These are phyloP conservation scores for Napeogenes sylphis DNA, from an alignment of 2,888 invertebrate species.

Conservation along the genomic window DNA sequence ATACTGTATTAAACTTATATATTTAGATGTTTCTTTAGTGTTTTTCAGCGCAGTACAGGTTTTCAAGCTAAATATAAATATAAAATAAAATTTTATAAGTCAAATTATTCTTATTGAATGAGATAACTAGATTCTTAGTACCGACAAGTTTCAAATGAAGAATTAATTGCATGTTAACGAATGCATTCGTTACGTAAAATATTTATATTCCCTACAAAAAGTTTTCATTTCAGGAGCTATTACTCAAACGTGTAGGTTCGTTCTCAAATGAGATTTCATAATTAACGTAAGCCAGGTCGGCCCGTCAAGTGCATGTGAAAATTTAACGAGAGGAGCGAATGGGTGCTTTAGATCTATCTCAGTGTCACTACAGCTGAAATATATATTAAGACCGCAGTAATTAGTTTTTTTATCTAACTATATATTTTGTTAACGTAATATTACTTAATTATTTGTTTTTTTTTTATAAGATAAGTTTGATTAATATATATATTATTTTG, in stretches of 20 bases:
- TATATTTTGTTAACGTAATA: too few species aligned
- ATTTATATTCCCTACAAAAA: conserved; percentile 53
- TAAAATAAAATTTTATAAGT: too few species aligned
- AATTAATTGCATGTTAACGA: conserved; percentile 4
- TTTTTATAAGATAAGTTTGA: too few species aligned
- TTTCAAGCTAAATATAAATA: too few species aligned
- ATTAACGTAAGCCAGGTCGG: conserved; percentile 73
- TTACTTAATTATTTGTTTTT: too few species aligned
- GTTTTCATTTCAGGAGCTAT: conserved; percentile 64
- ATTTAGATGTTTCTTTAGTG: too few species aligned
- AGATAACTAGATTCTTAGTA: background rate
- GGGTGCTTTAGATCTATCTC: conserved; percentile 59
- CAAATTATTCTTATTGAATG: too few species aligned
- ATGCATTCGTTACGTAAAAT: conserved; percentile 47
- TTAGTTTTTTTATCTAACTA: conserved; percentile 9
- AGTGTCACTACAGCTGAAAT: conserved; percentile 41
- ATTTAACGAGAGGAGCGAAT: conserved; percentile 67
- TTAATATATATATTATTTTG: too few species aligned
- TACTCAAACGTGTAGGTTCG: conserved; percentile 70
- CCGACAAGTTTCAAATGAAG: background rate
- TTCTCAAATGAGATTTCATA: conserved; percentile 75
- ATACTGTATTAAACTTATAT: too few species aligned
- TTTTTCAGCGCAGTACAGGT: too few species aligned
- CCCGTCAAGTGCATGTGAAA: conserved; percentile 76
- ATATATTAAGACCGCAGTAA: conserved; percentile 22